Evolutionary conservation across 2,113 vertebrate genomes (phyloP).

Genomic region (Anhinga rufa): DNA sequence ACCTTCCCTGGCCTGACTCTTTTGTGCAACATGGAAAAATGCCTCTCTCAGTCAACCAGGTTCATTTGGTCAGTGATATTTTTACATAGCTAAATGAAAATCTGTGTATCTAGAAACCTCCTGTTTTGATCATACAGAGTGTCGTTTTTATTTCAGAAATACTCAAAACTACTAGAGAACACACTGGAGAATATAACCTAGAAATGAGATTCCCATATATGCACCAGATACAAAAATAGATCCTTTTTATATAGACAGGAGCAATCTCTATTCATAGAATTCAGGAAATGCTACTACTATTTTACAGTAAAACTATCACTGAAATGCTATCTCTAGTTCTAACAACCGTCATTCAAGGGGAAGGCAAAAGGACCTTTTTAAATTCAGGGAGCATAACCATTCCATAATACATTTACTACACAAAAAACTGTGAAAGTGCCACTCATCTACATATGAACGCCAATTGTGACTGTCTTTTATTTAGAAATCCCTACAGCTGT

Average conservation of each 20-base stretch:
- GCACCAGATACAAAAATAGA: background rate
- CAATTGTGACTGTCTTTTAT: background rate
- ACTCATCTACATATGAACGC: background rate
- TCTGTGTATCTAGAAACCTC: background rate
- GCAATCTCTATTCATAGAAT: background rate
- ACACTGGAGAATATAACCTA: background rate
- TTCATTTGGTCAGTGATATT: background rate
- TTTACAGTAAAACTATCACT: background rate
- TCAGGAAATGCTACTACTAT: background rate
- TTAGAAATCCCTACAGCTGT: background rate
- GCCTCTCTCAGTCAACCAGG: background rate
- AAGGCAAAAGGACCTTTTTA: background rate
- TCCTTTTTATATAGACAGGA: background rate
- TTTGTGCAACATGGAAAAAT: background rate
- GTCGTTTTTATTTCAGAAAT: background rate
- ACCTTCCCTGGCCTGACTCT: background rate
- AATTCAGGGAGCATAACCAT: background rate
- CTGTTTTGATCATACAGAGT: background rate
- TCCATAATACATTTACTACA: background rate
- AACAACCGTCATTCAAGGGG: background rate
- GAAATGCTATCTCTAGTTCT: background rate
- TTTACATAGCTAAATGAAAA: background rate
- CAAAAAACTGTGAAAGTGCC: background rate
- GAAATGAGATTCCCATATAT: background rate
- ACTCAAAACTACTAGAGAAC: background rate